Base-by-base conservation (phyloP, 2,888 invertebrate genomes). In the Epiblema foenella region DNA sequence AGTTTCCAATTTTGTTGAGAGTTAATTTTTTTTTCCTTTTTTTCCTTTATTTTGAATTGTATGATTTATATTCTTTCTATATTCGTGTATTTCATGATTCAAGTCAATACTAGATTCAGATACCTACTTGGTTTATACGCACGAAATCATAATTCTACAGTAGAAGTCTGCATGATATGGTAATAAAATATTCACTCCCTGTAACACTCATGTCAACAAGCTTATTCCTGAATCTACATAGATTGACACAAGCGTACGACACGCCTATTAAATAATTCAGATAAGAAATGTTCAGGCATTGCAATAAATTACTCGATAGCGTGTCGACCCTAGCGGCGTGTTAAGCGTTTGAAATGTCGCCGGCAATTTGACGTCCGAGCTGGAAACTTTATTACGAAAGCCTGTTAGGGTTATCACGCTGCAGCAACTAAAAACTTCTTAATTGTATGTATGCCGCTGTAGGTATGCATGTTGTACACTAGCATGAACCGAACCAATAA, bases 301-400 rank as follows among this genome's bases (percentile, higher is more conserved):
- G 54, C 54, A 58, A 70, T 65, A 70, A 65, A 70, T 60, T 52
- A 46, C 54, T 70, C 46, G 65, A 60, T 59, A 54, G 52, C 54
- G 65, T 65, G 70, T 46, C 70, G 60, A 59, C 64, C 70, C 64
- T 69, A 70, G 46, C 69, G 18, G 33, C 54, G 64, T 64, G 64
- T 65, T 59, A 64, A 59, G 51, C 52, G 64, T 52, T 70, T 51
- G 58, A 69, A 70, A 65, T 70, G 70, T 70, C 70, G n/a, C 70
- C 46, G 33, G 20, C 65, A 70, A 70, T 70, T 70, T 70, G 70
- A 70, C 46, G 65, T 59, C 54, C 54, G 54, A 65, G 70, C 70
- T 70, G 59, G 65, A 70, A 65, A 70, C 70, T 57, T 57, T 70
- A 70, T 70, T 70, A 65, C 70, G 70, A 70, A 65, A 70, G 65